These are phyloP conservation scores for Doris montereyensis DNA, from an alignment of 2,888 invertebrate species.

Conservation along the genomic window DNA sequence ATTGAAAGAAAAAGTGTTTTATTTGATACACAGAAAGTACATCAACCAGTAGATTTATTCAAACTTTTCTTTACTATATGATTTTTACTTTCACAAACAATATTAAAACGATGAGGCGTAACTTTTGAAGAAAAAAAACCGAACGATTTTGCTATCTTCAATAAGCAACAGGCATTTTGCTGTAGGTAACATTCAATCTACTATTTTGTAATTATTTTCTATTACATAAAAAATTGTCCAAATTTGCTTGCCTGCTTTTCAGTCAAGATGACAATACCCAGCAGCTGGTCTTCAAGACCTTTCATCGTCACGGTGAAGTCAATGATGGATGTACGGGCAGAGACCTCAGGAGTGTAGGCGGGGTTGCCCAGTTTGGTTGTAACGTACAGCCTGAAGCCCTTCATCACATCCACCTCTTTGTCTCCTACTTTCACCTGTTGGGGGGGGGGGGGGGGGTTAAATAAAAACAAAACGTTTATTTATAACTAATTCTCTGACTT, in stretches of 20 bases:
- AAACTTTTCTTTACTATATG: too few relatives aligned
- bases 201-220: background rate
- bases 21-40: too few relatives aligned
- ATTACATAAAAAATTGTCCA: background rate
- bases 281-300: constrained; percentile 93
- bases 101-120: too few relatives aligned
- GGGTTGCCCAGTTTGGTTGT: constrained; percentile 97
- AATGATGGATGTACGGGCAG: constrained; percentile 96
- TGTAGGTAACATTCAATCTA: too few relatives aligned
- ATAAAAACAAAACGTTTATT: too few relatives aligned
- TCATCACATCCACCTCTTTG: constrained; percentile 97
- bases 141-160: too few relatives aligned
- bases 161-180: too few relatives aligned
- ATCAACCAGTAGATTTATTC: too few relatives aligned
- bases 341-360: constrained; percentile 95
- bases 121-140: background rate
- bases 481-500: too few relatives aligned
- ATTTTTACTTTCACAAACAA: too few relatives aligned
- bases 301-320: constrained; percentile 98
- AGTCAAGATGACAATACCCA: constrained; percentile 93
- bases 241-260: constrained; percentile 82
- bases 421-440: constrained; percentile 77
- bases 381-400: constrained; percentile 94
- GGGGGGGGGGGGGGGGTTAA: too few relatives aligned
- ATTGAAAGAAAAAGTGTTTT: too few relatives aligned